A percentile compares a stretch with the other conserved stretches of the same genome.
Conservation (phyloP, 2,113 vertebrate species). For the Tauraco erythrolophus region DNA sequence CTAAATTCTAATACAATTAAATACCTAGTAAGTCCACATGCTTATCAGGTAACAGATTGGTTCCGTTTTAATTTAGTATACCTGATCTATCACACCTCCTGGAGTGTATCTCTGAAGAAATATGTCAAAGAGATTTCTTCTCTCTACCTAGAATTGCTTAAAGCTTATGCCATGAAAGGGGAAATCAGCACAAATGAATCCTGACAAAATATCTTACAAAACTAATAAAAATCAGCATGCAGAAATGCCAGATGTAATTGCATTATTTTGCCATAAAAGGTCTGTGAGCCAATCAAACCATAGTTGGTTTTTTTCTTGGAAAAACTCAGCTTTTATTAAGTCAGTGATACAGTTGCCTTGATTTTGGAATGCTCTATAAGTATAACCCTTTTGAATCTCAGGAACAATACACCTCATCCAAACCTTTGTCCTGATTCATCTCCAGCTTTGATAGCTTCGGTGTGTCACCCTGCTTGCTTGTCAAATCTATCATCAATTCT, state of each 20-base stretch:
- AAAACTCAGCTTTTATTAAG: constrained; percentile 41
- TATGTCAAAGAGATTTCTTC: neutral
- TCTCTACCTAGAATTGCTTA: constrained; percentile 17
- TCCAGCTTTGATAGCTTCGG: constrained; percentile 9
- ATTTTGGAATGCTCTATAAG: constrained; percentile 40
- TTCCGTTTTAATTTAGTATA: constrained; percentile 5
- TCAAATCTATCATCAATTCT: constrained; percentile 52
- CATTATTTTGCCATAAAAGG: constrained; percentile 32
- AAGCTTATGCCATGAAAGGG: neutral
- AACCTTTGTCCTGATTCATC: constrained; percentile 54
- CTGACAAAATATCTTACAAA: constrained; percentile 46
- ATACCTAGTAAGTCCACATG: neutral
- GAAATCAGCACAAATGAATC: constrained; percentile 33
- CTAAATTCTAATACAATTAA: neutral
- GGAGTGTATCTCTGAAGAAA: neutral
- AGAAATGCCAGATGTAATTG: constrained; percentile 36
- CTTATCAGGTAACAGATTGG: neutral
- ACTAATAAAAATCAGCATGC: constrained; percentile 41
- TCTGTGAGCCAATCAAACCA: constrained; percentile 22
- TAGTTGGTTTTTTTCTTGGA: neutral
- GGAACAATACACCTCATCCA: constrained; percentile 52
- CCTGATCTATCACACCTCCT: neutral
- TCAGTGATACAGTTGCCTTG: neutral
- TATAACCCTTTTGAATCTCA: constrained; percentile 35
- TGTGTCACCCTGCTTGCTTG: constrained; percentile 13